Conservation (phyloP, 2,797 vertebrate species). For the Eulemur mongoz region DNA sequence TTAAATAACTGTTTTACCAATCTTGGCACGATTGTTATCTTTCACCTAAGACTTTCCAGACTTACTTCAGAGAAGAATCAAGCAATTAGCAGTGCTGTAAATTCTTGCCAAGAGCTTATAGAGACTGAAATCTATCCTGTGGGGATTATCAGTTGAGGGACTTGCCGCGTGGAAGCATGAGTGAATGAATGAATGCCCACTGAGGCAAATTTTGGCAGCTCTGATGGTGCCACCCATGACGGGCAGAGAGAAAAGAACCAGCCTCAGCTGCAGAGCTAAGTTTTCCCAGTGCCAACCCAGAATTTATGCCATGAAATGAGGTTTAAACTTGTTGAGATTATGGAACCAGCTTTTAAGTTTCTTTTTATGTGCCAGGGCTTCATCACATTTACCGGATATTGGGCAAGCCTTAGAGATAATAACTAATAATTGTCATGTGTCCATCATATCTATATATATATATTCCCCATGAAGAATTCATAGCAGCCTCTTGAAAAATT, state of each 20-base stretch:
- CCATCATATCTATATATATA: neutral
- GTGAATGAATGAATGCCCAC: neutral
- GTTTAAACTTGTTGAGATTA: conserved; percentile 21
- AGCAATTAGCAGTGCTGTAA: conserved; percentile 35
- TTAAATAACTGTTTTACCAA: conserved; percentile 51
- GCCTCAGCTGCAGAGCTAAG: neutral
- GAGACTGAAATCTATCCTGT: conserved; percentile 21
- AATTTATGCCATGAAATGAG: neutral
- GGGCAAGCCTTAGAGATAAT: conserved; percentile 18
- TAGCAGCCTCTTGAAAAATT: conserved; percentile 47
- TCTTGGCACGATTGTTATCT: conserved; percentile 37
- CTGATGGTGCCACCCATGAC: neutral
- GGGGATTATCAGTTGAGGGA: neutral
- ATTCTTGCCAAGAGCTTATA: conserved; percentile 14
- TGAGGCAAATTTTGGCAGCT: neutral
- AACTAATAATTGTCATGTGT: conserved; percentile 60
- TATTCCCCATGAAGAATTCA: conserved; percentile 29
- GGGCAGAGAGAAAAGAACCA: neutral
- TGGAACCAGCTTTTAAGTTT: conserved; percentile 16
- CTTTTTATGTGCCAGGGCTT: conserved; percentile 1
- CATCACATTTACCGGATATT: conserved; percentile 7
- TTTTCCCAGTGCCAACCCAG: neutral
- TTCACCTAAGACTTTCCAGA: conserved; percentile 43
- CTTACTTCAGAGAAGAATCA: conserved; percentile 54
- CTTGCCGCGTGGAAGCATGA: neutral